Evolutionary conservation across 1,140 invertebrate species (phyloP).

Genomic region (Pissodes strobi): DNA sequence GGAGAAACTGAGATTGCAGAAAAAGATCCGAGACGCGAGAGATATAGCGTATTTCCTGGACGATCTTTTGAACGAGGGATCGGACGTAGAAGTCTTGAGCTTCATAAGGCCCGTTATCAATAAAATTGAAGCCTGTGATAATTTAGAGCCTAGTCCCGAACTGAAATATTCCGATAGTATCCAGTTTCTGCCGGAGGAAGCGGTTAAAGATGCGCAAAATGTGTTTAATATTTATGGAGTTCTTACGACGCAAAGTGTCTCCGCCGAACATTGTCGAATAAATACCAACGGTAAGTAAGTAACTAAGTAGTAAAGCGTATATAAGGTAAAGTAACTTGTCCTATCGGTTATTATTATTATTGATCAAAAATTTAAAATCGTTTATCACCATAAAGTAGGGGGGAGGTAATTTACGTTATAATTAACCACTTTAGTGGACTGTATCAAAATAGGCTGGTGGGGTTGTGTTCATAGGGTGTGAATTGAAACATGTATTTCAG

Average conservation of each 20-base stretch:
- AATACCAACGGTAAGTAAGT: slow-evolving; percentile 60
- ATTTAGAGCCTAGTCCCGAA: slow-evolving; percentile 44
- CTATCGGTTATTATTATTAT: too few relatives aligned
- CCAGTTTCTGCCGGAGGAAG: slow-evolving; percentile 59
- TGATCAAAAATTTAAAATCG: too few relatives aligned
- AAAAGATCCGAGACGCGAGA: slow-evolving; percentile 55
- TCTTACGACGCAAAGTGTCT: slow-evolving; percentile 62
- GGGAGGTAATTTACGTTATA: too few relatives aligned
- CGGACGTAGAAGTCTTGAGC: slow-evolving; percentile 70
- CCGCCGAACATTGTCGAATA: slow-evolving; percentile 61
- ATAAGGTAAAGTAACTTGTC: too few relatives aligned
- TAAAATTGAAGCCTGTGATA: slow-evolving; percentile 64
- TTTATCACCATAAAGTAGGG: too few relatives aligned
- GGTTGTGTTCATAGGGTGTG: too few relatives aligned
- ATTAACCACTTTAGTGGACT: too few relatives aligned
- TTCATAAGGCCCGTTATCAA: slow-evolving; percentile 66
- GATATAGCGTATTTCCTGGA: slow-evolving; percentile 66
- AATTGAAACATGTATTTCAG: too few relatives aligned
- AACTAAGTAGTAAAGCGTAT: too few relatives aligned
- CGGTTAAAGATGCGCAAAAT: slow-evolving; percentile 52
- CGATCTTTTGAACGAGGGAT: slow-evolving; percentile 66
- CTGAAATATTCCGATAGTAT: slow-evolving; percentile 57
- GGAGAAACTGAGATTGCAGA: slow-evolving; percentile 58
- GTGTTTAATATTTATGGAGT: slow-evolving; percentile 59
- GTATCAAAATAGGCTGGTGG: too few relatives aligned